Conservation (phyloP, 2,113 vertebrate genomes). For the Recurvirostra avosetta region DNA sequence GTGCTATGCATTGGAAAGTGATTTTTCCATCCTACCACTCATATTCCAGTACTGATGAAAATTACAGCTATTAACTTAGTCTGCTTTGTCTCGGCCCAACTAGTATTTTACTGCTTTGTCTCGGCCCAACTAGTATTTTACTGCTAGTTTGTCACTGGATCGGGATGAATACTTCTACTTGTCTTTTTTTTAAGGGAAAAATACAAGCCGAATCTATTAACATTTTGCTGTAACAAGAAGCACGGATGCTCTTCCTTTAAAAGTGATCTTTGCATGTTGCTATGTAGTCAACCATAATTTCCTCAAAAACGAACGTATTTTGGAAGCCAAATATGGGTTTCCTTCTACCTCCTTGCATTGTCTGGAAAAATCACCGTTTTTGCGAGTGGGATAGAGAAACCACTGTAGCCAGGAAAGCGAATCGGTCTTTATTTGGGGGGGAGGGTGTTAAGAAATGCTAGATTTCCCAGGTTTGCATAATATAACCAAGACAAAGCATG, state of each 20-base stretch:
- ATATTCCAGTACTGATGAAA: constrained; percentile 26
- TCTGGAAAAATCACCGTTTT: neutral
- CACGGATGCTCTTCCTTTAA: neutral
- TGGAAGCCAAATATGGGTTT: neutral
- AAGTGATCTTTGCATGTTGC: neutral
- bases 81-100: neutral
- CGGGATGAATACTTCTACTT: neutral
- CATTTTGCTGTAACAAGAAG: neutral
- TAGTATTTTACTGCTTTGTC: constrained; percentile 17
- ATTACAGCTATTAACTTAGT: constrained; percentile 32
- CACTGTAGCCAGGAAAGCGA: neutral
- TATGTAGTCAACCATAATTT: neutral
- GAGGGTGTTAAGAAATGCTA: neutral
- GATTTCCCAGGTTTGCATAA: constrained; percentile 3
- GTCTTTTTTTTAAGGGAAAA: neutral
- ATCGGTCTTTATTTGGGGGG: neutral
- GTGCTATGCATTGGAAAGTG: constrained; percentile 3
- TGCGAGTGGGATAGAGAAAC: neutral
- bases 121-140: constrained; percentile 18
- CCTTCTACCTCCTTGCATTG: neutral
- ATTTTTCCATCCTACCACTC: constrained; percentile 38
- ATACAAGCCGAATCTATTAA: neutral
- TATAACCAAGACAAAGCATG: neutral
- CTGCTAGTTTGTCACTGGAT: constrained; percentile 3
- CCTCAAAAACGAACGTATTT: neutral